Evolutionary conservation across 2,797 vertebrate species (phyloP).

Genomic region (Dromococcyx pavoninus): DNA sequence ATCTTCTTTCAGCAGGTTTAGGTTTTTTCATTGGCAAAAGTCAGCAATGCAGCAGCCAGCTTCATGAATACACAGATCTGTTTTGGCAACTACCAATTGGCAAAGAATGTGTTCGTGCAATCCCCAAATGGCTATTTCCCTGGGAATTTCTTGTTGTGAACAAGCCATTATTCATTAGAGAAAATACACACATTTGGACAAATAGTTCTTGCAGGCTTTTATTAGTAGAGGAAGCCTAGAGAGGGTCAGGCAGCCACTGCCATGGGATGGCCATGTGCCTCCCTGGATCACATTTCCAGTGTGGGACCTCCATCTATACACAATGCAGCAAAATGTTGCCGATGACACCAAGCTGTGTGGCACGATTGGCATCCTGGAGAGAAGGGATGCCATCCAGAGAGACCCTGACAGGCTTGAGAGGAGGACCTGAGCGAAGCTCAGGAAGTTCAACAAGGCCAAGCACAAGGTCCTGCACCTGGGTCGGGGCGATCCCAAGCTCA

Average conservation of each 20-base stretch:
- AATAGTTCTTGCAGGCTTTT: background rate
- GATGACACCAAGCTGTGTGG: no score
- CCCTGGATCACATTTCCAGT: background rate
- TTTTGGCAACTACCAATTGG: slow-evolving; percentile 48
- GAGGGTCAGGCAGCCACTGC: background rate
- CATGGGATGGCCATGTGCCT: accelerated
- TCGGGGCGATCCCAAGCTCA: no score
- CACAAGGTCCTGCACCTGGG: no score
- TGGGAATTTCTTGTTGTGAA: slow-evolving; percentile 30
- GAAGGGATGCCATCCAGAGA: no score
- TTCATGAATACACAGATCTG: slow-evolving; percentile 48
- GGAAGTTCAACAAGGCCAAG: no score
- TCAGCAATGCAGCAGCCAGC: slow-evolving; percentile 50
- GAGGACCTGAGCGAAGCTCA: no score
- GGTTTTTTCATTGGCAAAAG: background rate
- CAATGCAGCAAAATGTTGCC: background rate
- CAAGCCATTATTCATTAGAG: background rate
- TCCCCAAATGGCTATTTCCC: background rate
- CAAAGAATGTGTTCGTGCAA: background rate
- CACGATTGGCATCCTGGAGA: no score
- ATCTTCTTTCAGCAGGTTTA: slow-evolving; percentile 44
- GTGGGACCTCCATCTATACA: background rate
- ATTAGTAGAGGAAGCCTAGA: background rate
- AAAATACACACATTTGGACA: background rate
- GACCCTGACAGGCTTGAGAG: no score